Evolutionary conservation across 2,888 invertebrate species (phyloP).

Genomic region (Strigamia maritima): DNA sequence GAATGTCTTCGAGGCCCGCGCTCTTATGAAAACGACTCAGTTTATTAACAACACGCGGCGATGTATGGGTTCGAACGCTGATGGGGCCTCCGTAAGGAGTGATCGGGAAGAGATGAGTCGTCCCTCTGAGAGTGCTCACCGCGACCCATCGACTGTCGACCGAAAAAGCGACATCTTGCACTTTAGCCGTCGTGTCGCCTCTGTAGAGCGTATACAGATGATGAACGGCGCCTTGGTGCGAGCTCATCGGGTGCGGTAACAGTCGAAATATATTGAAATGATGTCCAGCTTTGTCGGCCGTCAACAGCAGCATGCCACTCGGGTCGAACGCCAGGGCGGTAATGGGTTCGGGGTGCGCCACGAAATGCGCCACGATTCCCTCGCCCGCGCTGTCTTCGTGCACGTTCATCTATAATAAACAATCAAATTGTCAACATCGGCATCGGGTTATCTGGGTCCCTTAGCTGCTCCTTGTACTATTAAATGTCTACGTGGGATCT

Average conservation of each 20-base stretch:
- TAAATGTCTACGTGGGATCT: no score
- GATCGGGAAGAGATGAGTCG: slow-evolving; percentile 95
- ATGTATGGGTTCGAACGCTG: slow-evolving; percentile 90
- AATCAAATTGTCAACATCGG: not conserved
- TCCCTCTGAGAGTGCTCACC: slow-evolving; percentile 89
- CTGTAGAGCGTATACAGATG: slow-evolving; percentile 92
- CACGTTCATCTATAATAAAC: slow-evolving; percentile 53
- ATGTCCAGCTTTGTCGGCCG: slow-evolving; percentile 87
- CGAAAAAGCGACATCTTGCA: slow-evolving; percentile 85
- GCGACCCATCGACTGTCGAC: slow-evolving; percentile 94
- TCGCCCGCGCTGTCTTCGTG: slow-evolving; percentile 63
- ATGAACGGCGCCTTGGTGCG: slow-evolving; percentile 82
- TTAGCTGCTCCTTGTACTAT: no score
- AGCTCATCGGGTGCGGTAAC: slow-evolving; percentile 85
- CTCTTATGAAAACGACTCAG: slow-evolving; percentile 93
- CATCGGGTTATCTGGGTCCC: no score
- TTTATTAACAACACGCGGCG: slow-evolving; percentile 87
- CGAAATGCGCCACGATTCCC: slow-evolving; percentile 79
- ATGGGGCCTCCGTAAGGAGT: slow-evolving; percentile 92
- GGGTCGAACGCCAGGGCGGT: slow-evolving; percentile 87
- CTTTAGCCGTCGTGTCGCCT: slow-evolving; percentile 94
- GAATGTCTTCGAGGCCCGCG: slow-evolving; percentile 71
- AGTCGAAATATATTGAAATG: slow-evolving; percentile 94
- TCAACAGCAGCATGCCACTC: slow-evolving; percentile 82
- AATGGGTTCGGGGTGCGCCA: slow-evolving; percentile 75